Evolutionary conservation across 2,888 invertebrate species (phyloP), one percentile per base, ranked within the genome.

Genomic region (Papilio demoleus): DNA sequence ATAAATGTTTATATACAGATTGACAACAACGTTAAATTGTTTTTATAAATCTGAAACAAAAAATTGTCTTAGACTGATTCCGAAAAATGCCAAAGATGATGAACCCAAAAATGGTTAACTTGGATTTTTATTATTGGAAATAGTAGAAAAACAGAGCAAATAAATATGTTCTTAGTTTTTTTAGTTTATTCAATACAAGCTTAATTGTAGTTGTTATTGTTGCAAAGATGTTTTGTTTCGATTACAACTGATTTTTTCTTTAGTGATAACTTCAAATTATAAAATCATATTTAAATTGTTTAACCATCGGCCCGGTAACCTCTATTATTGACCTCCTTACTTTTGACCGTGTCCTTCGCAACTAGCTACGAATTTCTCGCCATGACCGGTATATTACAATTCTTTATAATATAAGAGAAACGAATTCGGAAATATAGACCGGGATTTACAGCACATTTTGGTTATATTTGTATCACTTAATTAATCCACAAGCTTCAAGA

Each of bases 341-440:
- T 53, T 53, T 24, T 53, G 53, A 53, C 53, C 53, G n/a, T 53
- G 24, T 27, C 53, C 53, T 53, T 53, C 53, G 27, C 8, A 24
- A 6, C 53, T 53, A n/a, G 27, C 53, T 9, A n/a, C 24, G 53
- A 53, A 53, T 27, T 53, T 53, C 27, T 53, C n/a, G 27, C 53
- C 53, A n/a, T 53, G 53, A 53, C 53, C 53, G 53, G 53, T 27
- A 53, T 53, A 27, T n/a, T 24, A 50, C 6, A 53, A 14, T 50
- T 53, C 6, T 27, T 3, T 53, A 12, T 2, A 12, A 2, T 53
- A 22, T 27, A 27, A 27, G 27, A 24, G 8, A 6, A n/a, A n/a
- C 50, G 24, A 45, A 9, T 24, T 12, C 12, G 22, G 4, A 24
- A 22, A 50, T 5, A 27, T 42, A 17, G 14, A n/a, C 19, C 2